Evolutionary conservation across 2,797 vertebrate species (phyloP).

Genomic region (Halcyon smyrnensis): DNA sequence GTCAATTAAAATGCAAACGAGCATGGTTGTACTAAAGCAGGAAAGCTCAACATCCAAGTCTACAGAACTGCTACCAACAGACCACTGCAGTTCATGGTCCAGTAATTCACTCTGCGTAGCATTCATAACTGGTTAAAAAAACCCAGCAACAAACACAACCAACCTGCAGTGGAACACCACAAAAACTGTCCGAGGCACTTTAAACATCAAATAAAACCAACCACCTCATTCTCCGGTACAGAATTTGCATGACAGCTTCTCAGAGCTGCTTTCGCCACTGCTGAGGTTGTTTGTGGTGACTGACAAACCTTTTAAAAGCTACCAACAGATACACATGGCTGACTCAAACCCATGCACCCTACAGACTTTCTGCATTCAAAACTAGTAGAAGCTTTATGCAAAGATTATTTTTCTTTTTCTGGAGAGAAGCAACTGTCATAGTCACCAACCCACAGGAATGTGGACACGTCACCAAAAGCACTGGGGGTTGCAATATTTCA

Average conservation of each 20-base stretch:
- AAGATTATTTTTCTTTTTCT: neutral
- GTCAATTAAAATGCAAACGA: slow-evolving; percentile 4
- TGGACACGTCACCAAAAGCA: accelerated
- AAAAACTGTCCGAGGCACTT: neutral
- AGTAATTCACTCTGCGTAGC: neutral
- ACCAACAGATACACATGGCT: accelerated
- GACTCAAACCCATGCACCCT: accelerated
- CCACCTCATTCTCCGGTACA: neutral
- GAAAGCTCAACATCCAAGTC: neutral
- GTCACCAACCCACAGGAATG: accelerated
- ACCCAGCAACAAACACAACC: neutral
- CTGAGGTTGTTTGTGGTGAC: neutral
- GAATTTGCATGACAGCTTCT: neutral
- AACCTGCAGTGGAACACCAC: accelerated
- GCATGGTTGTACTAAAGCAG: accelerated
- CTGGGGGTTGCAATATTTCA: neutral
- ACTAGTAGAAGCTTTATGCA: accelerated
- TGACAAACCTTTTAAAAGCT: neutral
- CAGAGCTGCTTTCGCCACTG: neutral
- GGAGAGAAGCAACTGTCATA: neutral
- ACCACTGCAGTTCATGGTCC: accelerated
- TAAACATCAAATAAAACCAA: neutral
- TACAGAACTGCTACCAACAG: neutral
- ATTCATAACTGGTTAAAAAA: neutral
- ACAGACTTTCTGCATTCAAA: neutral